A percentile compares a stretch with the other conserved stretches of the same genome.
Conservation (phyloP, 2,888 invertebrate genomes). For the Chaetogeoica ovagalla region DNA sequence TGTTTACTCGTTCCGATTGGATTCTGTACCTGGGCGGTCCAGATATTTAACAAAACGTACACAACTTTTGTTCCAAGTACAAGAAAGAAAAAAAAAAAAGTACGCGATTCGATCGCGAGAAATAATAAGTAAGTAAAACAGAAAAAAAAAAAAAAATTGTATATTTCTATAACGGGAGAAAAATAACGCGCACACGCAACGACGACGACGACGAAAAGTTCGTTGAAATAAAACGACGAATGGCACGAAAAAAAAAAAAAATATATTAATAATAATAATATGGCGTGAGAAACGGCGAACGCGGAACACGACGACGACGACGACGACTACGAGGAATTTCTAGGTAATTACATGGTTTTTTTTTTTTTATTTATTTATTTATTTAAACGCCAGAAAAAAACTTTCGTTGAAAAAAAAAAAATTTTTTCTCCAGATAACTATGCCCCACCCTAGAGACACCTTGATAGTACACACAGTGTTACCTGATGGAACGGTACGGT, state of each 20-base stretch:
- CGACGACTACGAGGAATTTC: slow-evolving; percentile 19
- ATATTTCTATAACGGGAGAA: not conserved
- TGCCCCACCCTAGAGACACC: slow-evolving; percentile 51
- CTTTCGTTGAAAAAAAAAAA: slow-evolving; percentile 52
- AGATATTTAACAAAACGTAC: slow-evolving; percentile 18
- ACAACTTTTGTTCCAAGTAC: slow-evolving; percentile 1
- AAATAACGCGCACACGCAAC: not conserved
- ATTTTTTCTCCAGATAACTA: slow-evolving; percentile 52
- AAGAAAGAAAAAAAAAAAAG: too few relatives aligned
- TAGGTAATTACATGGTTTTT: slow-evolving; percentile 27
- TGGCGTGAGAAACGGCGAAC: slow-evolving; percentile 22
- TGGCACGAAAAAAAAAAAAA: too few relatives aligned
- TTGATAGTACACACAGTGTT: slow-evolving; percentile 49
- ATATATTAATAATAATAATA: too few relatives aligned
- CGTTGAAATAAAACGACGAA: not conserved
- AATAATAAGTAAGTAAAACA: not conserved
- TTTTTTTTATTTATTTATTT: slow-evolving; percentile 9
- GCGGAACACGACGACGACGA: slow-evolving; percentile 30
- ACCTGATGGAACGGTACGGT: slow-evolving; percentile 21
- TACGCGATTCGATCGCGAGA: not conserved
- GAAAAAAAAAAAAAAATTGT: too few relatives aligned
- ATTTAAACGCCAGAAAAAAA: slow-evolving; percentile 28
- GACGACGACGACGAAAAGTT: not conserved
- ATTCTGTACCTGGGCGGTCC: slow-evolving; percentile 50
- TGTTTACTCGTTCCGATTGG: slow-evolving; percentile 50